phyloP scores from a whole-genome alignment of 2,797 vertebrate species.

The Todus mexicanus region DNA sequence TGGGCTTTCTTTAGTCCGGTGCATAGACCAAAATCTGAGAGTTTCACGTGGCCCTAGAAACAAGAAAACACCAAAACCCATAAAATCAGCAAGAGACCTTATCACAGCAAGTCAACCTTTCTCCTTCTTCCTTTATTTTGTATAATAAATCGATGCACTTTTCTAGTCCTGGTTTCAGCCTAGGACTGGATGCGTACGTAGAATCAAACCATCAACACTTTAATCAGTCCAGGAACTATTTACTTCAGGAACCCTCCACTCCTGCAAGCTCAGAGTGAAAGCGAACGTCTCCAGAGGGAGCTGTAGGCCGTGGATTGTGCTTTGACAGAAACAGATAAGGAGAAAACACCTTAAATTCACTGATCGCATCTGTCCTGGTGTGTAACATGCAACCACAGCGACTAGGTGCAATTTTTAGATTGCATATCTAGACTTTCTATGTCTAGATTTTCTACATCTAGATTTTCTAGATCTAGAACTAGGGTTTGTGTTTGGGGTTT shows the following conservation, averaged over 20 bases:
- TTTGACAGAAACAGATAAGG: accelerated
- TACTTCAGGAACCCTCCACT: background rate
- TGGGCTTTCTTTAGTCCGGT: conserved; percentile 97
- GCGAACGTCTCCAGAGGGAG: background rate
- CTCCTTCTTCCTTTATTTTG: background rate
- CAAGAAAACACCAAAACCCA: background rate
- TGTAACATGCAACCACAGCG: accelerated
- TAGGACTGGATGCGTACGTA: background rate
- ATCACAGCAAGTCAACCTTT: background rate
- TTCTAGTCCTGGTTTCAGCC: background rate
- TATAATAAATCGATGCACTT: background rate
- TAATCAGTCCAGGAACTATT: background rate
- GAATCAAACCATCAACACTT: background rate
- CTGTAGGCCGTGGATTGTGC: background rate
- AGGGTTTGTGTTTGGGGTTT: too few species aligned
- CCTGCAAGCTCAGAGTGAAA: background rate
- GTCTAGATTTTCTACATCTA: too few species aligned
- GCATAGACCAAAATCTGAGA: conserved; percentile 98
- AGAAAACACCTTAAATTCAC: background rate
- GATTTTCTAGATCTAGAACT: too few species aligned
- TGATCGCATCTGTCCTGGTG: background rate
- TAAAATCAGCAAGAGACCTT: background rate
- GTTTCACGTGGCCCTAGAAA: conserved; percentile 91
- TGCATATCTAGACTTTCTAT: background rate
- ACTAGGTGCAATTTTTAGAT: background rate